phyloP scores from a whole-genome alignment of 2,888 invertebrate species.

The Drosophila robusta region DNA sequence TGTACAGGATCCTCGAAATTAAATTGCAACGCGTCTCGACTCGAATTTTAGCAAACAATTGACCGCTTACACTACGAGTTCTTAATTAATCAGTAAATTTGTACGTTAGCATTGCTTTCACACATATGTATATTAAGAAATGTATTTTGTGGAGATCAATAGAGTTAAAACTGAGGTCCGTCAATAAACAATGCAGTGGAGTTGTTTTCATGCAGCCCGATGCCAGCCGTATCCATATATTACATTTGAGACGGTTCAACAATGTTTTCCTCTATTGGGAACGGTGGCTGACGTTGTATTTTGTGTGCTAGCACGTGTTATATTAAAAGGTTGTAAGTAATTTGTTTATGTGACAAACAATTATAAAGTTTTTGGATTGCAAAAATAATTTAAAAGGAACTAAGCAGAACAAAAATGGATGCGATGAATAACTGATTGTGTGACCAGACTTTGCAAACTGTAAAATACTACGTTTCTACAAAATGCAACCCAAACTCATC shows the following conservation, averaged over 20 bases:
- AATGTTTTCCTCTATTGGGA: background rate
- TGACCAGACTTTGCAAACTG: constrained; percentile 14
- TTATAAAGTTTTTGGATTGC: constrained; percentile 10
- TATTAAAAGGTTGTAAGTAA: background rate
- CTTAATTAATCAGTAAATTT: constrained; percentile 5
- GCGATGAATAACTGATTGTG: constrained; percentile 43
- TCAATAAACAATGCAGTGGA: background rate
- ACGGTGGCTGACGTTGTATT: background rate
- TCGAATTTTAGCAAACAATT: background rate
- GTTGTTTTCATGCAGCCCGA: constrained; percentile 5
- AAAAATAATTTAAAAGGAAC: constrained; percentile 44
- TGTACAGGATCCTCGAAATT: background rate
- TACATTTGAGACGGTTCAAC: background rate
- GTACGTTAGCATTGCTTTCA: constrained; percentile 2
- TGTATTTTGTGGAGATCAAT: constrained; percentile 13
- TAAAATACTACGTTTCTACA: constrained; percentile 6
- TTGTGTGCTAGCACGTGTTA: background rate
- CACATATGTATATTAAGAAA: background rate
- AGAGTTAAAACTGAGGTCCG: constrained; percentile 1
- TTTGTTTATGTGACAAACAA: constrained; percentile 19
- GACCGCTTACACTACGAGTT: background rate
- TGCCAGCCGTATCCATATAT: constrained; percentile 13
- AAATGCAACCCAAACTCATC: background rate
- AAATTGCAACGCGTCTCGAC: background rate
- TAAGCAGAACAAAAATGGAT: constrained; percentile 54